Base-by-base conservation (phyloP, 1,140 invertebrate species). In the Paralvinella palmiformis region DNA sequence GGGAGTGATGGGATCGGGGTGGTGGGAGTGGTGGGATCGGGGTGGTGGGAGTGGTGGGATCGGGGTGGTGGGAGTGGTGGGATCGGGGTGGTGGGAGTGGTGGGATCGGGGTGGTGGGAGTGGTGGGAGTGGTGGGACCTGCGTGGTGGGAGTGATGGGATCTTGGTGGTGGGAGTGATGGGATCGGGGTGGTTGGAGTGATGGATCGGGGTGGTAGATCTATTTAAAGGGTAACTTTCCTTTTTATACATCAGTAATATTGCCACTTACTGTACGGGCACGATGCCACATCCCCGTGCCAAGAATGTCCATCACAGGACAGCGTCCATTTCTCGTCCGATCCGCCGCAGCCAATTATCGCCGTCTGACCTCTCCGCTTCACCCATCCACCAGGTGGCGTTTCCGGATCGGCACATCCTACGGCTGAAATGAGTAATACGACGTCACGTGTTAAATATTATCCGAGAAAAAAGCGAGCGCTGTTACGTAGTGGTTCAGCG, bases 301-400 rank as follows among this genome's bases (percentile, higher is more conserved):
- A 66, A 13, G 45, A 56, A 50, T 22, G 20, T 56, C 64, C 64
- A 35, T 52, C 31, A 31, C 64, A 66, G 2, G 53, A 45, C 48
- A 66, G 50, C 24, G 62, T 59, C 64, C 64, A 66, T 2, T 50
- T 62, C 17, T 35, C 31, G 22, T 62, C 32, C 17, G 31, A 36
- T 45, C 55, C 57, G 45, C 62, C 56, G 50, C 64, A 66, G 2
- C 45, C 52, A 17, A 41, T 36, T 4, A 35, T 59, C 4, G 45
- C 32, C 17, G 17, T 15, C 45, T 63, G 29, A 7, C 61, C 50
- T 13, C 55, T 17, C 7, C 61, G 45, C 4, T 55, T 53, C 13
- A 33, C 33, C 37, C 44, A 53, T 20, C 37, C 61, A 24, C 44
- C 44, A 22, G 29, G 45, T 20, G 61, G 61, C 1, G 61, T 31